Conservation (phyloP, 2,888 invertebrate species). For the Drosophila eohydei region DNA sequence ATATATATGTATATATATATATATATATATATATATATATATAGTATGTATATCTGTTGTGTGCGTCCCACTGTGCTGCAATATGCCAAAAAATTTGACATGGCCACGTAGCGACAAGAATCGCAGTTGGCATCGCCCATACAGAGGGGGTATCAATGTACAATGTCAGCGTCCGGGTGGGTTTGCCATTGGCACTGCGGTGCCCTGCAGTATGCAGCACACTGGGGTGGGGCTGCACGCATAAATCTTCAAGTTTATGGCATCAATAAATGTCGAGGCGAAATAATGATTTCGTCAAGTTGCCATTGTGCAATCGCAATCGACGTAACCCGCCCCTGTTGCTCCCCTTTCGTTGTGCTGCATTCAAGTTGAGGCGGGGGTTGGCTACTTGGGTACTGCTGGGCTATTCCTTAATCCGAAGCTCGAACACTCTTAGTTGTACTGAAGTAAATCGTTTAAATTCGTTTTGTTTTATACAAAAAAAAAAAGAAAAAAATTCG, state of each 20-base stretch:
- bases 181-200: constrained; percentile 41
- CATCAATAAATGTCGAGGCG: constrained; percentile 85
- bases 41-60: not conserved
- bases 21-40: not conserved
- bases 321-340: constrained; percentile 37
- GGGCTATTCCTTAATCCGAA: not conserved
- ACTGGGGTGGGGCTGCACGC: constrained; percentile 54
- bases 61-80: constrained; percentile 72
- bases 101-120: constrained; percentile 63
- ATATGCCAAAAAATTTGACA: constrained; percentile 75
- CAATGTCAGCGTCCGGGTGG: constrained; percentile 47
- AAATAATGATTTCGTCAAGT: constrained; percentile 83
- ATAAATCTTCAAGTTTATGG: constrained; percentile 85
- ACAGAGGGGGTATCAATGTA: constrained; percentile 55
- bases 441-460: not conserved
- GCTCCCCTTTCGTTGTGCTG: constrained; percentile 23
- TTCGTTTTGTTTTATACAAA: not conserved
- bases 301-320: constrained; percentile 62
- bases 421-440: not conserved
- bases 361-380: constrained; percentile 28
- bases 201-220: constrained; percentile 51
- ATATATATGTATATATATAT: constrained; percentile 2
- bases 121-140: constrained; percentile 35
- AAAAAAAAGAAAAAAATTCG: rapidly evolving
- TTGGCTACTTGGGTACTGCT: not conserved